Percentiles rank a stretch among this genome's conserved stretches.
These are phyloP conservation scores for Paguma larvata DNA, from an alignment of 2,797 vertebrate genomes.

Conservation along the genomic window DNA sequence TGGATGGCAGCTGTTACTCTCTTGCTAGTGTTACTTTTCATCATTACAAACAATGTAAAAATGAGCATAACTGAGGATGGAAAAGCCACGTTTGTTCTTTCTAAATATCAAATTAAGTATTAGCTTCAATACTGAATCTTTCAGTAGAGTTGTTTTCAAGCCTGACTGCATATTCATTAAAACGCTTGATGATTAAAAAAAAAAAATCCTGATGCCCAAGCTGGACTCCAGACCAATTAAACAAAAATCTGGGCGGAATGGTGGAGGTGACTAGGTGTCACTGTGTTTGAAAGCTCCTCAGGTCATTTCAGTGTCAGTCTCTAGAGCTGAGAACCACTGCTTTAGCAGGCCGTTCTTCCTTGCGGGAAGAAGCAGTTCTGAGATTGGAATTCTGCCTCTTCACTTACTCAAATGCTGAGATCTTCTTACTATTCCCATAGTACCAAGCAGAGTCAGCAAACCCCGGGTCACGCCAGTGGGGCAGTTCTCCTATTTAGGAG, in stretches of 20 bases:
- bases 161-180: background rate
- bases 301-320: background rate
- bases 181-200: background rate
- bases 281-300: background rate
- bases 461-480: background rate
- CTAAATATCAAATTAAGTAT: conserved; percentile 16
- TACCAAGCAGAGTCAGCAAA: background rate
- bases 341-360: background rate
- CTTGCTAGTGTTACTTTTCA: background rate
- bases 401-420: background rate
- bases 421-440: background rate
- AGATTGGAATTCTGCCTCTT: background rate
- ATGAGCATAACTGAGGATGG: background rate
- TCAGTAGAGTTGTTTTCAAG: background rate
- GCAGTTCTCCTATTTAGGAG: background rate
- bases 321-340: background rate
- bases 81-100: conserved; percentile 3
- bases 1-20: background rate
- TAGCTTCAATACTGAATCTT: conserved; percentile 17
- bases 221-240: background rate
- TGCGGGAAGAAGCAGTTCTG: background rate
- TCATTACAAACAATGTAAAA: conserved; percentile 32
- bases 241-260: background rate
- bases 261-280: background rate
- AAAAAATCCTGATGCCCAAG: background rate